phyloP scores from a whole-genome alignment of 2,113 vertebrate species.

The Zosterops pallidus region DNA sequence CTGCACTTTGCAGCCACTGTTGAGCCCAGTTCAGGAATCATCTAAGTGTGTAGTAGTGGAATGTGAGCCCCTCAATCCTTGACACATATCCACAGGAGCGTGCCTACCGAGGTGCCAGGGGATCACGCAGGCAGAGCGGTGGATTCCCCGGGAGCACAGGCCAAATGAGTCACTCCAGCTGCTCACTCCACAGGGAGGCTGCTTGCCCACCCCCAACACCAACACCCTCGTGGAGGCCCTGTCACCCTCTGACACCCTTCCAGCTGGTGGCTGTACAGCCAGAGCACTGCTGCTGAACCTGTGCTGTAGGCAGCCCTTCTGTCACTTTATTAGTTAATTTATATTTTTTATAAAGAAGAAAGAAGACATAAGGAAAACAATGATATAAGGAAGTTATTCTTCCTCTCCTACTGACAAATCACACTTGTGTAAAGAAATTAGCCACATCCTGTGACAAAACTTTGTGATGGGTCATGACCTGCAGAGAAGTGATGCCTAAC shows the following conservation, averaged over 20 bases:
- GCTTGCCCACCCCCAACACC: neutral
- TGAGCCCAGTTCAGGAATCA: neutral
- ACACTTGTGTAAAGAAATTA: neutral
- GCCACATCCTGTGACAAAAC: neutral
- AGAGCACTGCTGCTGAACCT: neutral
- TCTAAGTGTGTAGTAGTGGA: neutral
- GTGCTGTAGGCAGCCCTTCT: neutral
- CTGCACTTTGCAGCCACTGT: neutral
- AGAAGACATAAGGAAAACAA: neutral
- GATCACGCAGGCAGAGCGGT: neutral
- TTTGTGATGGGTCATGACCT: neutral
- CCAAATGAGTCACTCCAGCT: neutral
- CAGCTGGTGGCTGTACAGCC: neutral
- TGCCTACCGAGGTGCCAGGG: neutral
- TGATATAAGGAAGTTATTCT: neutral
- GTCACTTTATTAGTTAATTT: neutral
- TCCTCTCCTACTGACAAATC: neutral
- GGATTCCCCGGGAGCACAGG: neutral
- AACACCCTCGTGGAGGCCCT: neutral
- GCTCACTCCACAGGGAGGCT: neutral
- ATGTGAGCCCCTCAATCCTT: neutral
- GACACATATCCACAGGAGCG: accelerated
- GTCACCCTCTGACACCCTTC: neutral
- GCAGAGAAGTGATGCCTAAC: neutral
- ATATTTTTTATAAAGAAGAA: neutral